Evolutionary conservation across 1,140 invertebrate genomes (phyloP).

Genomic region (Lepidotrigona ventralis): DNA sequence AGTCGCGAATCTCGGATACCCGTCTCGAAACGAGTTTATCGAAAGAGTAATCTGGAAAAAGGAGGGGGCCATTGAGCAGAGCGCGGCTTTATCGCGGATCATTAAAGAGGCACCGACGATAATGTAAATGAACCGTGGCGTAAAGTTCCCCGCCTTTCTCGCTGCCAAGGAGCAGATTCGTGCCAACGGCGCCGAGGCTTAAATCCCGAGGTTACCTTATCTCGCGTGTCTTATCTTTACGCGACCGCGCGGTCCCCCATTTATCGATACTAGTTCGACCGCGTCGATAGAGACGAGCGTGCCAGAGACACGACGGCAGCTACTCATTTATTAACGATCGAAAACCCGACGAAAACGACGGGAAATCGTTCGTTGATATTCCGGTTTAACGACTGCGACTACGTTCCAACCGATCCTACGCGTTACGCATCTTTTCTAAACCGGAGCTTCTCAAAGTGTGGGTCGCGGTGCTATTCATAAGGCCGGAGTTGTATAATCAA

Average conservation of each 20-base stretch:
- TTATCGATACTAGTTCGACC: slow-evolving; percentile 39
- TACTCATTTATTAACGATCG: slow-evolving; percentile 3
- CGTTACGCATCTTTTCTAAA: too few relatives aligned
- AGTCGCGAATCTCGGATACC: not conserved
- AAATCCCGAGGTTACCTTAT: slow-evolving; percentile 42
- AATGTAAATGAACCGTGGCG: slow-evolving; percentile 41
- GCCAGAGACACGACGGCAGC: not conserved
- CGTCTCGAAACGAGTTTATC: not conserved
- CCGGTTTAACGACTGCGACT: not conserved
- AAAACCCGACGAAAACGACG: too few relatives aligned
- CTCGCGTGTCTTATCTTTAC: slow-evolving; percentile 41
- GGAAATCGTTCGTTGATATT: slow-evolving; percentile 1
- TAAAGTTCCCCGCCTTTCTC: not conserved
- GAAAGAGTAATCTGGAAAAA: not conserved
- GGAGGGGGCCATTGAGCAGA: not conserved
- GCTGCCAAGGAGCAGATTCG: not conserved
- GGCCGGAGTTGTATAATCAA: too few relatives aligned
- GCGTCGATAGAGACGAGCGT: slow-evolving; percentile 8
- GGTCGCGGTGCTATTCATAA: not conserved
- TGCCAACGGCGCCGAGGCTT: slow-evolving; percentile 34
- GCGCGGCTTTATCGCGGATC: slow-evolving; percentile 17
- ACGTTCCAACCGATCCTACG: too few relatives aligned
- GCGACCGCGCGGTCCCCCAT: slow-evolving; percentile 23
- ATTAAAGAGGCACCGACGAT: slow-evolving; percentile 32
- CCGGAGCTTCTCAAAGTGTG: too few relatives aligned